Conservation (phyloP, 1,140 invertebrate genomes). For the Macrobrachium rosenbergii region DNA sequence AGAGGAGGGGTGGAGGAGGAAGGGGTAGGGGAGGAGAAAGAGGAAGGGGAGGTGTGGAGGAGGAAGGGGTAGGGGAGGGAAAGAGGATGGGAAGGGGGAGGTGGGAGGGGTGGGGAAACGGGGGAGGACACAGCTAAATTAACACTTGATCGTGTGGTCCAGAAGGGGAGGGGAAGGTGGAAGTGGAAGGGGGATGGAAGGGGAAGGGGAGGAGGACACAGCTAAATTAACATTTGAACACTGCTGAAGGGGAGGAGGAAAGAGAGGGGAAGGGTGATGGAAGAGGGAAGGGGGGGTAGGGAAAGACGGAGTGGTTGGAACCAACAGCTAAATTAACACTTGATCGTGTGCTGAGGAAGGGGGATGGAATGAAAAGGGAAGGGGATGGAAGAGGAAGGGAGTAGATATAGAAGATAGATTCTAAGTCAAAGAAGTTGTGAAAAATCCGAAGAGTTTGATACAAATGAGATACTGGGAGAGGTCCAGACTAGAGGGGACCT, state of each 20-base stretch:
- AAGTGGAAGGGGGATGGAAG: not conserved
- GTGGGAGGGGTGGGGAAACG: not conserved
- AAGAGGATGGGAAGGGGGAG: not conserved
- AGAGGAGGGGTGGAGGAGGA: not conserved
- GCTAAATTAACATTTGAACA: not conserved
- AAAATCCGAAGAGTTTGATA: too few species aligned
- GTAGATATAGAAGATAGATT: slow-evolving; percentile 1
- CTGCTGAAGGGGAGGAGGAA: not conserved
- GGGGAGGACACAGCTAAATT: too few species aligned
- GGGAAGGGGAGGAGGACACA: not conserved
- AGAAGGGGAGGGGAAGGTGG: too few species aligned
- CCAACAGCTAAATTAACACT: too few species aligned
- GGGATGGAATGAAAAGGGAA: not conserved
- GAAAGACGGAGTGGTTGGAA: too few species aligned
- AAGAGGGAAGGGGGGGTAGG: not conserved
- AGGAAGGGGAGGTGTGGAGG: not conserved
- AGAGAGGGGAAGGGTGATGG: not conserved
- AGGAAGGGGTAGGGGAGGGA: not conserved
- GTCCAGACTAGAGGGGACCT: too few species aligned
- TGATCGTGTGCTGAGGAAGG: too few species aligned
- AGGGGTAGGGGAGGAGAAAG: not conserved
- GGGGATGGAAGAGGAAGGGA: not conserved
- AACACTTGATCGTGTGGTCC: too few species aligned
- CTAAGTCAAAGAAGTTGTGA: too few species aligned
- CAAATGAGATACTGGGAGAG: too few species aligned